phyloP scores from a whole-genome alignment of 2,888 invertebrate genomes.

The Creontiades dilutus region DNA sequence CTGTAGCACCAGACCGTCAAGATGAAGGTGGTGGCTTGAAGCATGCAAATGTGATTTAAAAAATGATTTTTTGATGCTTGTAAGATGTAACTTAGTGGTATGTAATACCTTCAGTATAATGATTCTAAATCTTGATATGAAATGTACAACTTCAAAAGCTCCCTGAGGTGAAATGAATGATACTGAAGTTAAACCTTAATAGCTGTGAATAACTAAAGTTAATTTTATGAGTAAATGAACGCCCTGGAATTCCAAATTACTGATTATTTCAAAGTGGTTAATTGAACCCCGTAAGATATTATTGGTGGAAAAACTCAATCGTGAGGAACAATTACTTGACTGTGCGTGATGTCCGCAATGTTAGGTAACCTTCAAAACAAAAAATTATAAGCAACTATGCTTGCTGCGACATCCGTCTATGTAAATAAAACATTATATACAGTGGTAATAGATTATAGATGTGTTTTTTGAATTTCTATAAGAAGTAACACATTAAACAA shows the following conservation, averaged over 20 bases:
- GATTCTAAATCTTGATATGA: too few relatives aligned
- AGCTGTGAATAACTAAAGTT: too few relatives aligned
- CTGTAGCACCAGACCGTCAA: not conserved
- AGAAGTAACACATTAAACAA: not conserved
- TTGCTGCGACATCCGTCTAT: not conserved
- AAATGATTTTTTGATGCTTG: not conserved
- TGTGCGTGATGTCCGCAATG: conserved; percentile 23
- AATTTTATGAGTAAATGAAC: too few relatives aligned
- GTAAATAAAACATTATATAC: not conserved
- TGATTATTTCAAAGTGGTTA: not conserved
- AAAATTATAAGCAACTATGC: not conserved
- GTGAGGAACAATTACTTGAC: conserved; percentile 13
- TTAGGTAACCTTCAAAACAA: conserved; percentile 23
- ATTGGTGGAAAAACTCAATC: not conserved
- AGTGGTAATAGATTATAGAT: not conserved
- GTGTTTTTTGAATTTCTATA: not conserved
- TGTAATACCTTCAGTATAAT: too few relatives aligned
- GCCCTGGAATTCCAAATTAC: not conserved
- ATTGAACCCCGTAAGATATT: not conserved
- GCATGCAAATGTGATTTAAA: not conserved
- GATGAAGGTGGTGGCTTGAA: not conserved
- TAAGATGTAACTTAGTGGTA: too few relatives aligned
- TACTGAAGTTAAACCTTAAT: too few relatives aligned
- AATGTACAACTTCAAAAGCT: not conserved
- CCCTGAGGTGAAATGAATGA: not conserved